A percentile compares a stretch with the other conserved stretches of the same genome.
Evolutionary conservation across 2,888 invertebrate genomes (phyloP).

Genomic region (Cynaeus angustus): DNA sequence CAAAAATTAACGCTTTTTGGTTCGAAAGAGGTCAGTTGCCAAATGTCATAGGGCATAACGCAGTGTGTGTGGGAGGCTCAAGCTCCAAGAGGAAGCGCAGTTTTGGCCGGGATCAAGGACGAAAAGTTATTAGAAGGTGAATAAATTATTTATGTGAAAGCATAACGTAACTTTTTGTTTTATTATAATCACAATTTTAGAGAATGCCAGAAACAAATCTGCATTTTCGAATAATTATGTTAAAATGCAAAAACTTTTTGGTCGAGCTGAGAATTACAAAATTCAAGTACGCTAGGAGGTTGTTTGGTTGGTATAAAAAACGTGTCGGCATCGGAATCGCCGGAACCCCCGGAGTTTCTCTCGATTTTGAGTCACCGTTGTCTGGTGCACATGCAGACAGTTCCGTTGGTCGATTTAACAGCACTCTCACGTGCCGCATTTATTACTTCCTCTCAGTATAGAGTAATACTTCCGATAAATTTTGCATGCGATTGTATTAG

Average conservation of each 20-base stretch:
- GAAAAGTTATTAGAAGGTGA: no score
- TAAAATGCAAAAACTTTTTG: no score
- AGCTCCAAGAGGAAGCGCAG: neutral
- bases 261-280: no score
- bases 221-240: no score
- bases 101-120: neutral
- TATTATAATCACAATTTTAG: no score
- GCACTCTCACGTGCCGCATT: slow-evolving; percentile 12
- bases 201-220: no score
- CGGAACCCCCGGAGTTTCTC: no score
- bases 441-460: slow-evolving; percentile 19
- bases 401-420: neutral
- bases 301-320: no score
- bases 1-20: neutral
- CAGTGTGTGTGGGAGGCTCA: neutral
- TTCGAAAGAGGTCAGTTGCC: neutral
- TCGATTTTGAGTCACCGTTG: neutral
- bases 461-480: slow-evolving; percentile 8
- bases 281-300: no score
- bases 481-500: slow-evolving; percentile 14
- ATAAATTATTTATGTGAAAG: no score
- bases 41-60: neutral
- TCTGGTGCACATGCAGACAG: slow-evolving; percentile 1
- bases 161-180: no score
- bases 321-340: no score